Evolutionary conservation across 2,113 vertebrate species (phyloP).

Genomic region (Crotophaga sulcirostris): DNA sequence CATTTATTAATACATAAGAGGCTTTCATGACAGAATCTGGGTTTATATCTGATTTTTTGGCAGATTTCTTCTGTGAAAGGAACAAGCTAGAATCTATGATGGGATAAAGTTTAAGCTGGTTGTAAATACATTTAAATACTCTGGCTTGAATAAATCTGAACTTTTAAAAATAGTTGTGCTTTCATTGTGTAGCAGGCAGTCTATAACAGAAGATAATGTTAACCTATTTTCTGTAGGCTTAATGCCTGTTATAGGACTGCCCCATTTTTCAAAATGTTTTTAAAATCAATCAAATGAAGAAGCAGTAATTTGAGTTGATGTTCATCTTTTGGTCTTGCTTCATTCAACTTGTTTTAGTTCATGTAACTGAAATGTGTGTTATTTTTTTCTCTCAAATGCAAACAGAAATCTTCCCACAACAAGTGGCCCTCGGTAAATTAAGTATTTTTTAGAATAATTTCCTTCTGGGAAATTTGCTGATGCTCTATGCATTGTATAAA

Average conservation of each 20-base stretch:
- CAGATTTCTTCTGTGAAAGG: neutral
- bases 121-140: conserved; percentile 47
- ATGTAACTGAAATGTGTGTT: neutral
- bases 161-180: neutral
- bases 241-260: neutral
- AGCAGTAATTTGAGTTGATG: neutral
- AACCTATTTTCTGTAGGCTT: neutral
- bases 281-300: neutral
- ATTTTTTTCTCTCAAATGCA: neutral
- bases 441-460: neutral
- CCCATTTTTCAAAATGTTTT: neutral
- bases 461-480: neutral
- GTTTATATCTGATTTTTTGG: conserved; percentile 39
- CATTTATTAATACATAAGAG: neutral
- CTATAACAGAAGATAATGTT: neutral
- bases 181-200: neutral
- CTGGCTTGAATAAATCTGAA: conserved; percentile 1
- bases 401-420: neutral
- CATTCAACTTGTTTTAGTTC: neutral
- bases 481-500: too few relatives aligned
- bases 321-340: neutral
- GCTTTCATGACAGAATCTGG: conserved; percentile 35
- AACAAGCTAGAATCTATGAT: neutral
- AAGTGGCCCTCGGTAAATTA: neutral
- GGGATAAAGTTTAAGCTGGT: conserved; percentile 46